These are phyloP conservation scores for Drosophila ezoana DNA, from an alignment of 2,888 invertebrate genomes.

Conservation along the genomic window DNA sequence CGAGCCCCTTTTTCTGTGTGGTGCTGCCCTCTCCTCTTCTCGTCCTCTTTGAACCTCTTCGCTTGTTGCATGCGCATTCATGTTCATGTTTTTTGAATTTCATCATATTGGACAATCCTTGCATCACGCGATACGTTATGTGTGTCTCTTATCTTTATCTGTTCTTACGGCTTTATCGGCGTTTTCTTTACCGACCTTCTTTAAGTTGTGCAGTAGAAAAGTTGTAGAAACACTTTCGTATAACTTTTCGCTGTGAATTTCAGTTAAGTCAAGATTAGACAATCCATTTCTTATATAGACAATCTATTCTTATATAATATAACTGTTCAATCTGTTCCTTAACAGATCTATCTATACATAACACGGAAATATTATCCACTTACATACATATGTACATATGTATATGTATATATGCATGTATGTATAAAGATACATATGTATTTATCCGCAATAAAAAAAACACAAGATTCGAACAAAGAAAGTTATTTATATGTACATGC, in stretches of 20 bases:
- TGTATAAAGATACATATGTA: background rate
- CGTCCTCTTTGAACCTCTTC: constrained; percentile 20
- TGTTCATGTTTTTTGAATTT: constrained; percentile 65
- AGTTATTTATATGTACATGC: too few species aligned
- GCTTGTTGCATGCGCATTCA: constrained; percentile 64
- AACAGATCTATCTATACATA: background rate
- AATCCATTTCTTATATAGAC: too few species aligned
- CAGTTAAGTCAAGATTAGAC: too few species aligned
- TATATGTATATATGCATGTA: background rate
- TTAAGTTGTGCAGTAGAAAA: background rate
- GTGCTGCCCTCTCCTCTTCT: constrained; percentile 14
- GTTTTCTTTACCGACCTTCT: constrained; percentile 5
- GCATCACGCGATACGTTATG: constrained; percentile 29
- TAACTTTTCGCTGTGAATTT: too few species aligned
- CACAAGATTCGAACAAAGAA: too few species aligned
- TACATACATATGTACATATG: background rate
- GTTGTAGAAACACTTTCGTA: background rate
- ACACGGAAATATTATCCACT: background rate
- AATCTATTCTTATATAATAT: too few species aligned
- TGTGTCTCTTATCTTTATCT: constrained; percentile 25
- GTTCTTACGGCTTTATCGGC: constrained; percentile 23
- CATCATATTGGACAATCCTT: constrained; percentile 69
- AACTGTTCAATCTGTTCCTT: too few species aligned
- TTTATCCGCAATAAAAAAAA: background rate
- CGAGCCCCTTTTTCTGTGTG: constrained; percentile 69